Evolutionary conservation across 2,797 vertebrate genomes (phyloP), one percentile per base, ranked within the genome.

Genomic region (Peromyscus nudipes): DNA sequence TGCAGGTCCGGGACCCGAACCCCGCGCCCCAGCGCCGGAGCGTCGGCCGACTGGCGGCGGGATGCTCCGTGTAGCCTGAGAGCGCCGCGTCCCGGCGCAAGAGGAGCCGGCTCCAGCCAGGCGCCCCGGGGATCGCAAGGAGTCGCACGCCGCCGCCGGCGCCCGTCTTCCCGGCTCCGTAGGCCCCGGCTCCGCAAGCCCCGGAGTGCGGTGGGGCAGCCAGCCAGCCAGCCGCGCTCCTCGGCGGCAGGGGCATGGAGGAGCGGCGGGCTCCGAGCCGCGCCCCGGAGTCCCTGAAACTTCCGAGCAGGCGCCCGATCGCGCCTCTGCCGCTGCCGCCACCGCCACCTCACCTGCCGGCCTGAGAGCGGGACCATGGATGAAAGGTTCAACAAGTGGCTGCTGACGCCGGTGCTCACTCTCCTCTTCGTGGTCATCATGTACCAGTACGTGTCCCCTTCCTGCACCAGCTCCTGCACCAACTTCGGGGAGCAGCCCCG

Each of bases 401-500:
- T 99, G 98, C 98, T 99, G 98, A 99, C 99, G 98, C 99, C 99
- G 77, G 98, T 99, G 98, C 98, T 99, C 98, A 99, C 99, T 14
- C 99, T 99, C 94, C 99, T 99, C 98, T 99, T 99, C 98, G 98
- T 99, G 97, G 99, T 99, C 99, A 99, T 99, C 97, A 99, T 99
- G 86, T 99, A 99, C 98, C 99, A 99, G 98, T 99, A 99, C 98
- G 99, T 99, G 95, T 99, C 99, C 97, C 99, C 99, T 89, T 99
- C 99, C 98, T 98, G 99, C 99, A 98, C 99, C 99, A 98, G 96
- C 97, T 97, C 98, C 91, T 99, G 99, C 97, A 57, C 96, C 96
- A 99, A 99, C 98, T 99, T 99, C 93, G 99, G 98, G 98, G 98
- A 98, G 88, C 97, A 96, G 94, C 93, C 93, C 76, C 97, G 96